Conservation (phyloP, 2,113 vertebrate genomes). For the Podilymbus podiceps region DNA sequence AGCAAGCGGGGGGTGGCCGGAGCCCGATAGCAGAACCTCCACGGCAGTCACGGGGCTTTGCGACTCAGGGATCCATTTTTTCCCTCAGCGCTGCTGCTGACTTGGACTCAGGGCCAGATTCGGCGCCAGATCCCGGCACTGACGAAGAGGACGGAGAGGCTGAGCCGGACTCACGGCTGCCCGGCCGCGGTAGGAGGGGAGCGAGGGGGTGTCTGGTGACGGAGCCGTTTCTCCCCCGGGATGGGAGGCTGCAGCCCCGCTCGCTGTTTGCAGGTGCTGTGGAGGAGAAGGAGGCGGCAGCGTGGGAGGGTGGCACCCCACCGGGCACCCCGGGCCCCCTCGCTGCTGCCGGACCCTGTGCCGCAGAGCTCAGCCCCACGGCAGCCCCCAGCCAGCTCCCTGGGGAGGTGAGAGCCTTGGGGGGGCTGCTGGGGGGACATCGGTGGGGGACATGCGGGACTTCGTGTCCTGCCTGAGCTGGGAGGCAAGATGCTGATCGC, state of each 20-base stretch:
- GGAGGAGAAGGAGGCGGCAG: background rate
- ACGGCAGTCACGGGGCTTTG: fast-evolving
- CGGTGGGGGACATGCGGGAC: background rate
- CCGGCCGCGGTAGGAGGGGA: background rate
- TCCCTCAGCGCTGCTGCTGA: background rate
- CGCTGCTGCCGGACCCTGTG: background rate
- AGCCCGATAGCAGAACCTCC: fast-evolving
- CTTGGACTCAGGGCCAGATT: constrained; percentile 11
- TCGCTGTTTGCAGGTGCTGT: background rate
- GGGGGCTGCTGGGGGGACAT: fast-evolving
- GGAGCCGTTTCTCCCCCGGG: fast-evolving
- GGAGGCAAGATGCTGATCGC: background rate
- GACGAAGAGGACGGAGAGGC: constrained; percentile 8
- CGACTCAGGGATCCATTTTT: background rate
- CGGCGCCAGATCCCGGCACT: background rate
- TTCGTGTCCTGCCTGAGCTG: background rate
- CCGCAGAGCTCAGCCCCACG: background rate
- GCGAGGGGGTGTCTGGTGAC: fast-evolving
- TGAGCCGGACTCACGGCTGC: background rate
- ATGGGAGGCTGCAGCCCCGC: fast-evolving
- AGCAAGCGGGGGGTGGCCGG: fast-evolving
- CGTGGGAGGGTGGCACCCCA: background rate
- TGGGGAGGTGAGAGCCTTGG: constrained; percentile 39
- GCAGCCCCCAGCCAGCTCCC: background rate
- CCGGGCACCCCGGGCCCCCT: background rate